phyloP scores from a whole-genome alignment of 1,140 invertebrate genomes.

The Temnothorax nylanderi region DNA sequence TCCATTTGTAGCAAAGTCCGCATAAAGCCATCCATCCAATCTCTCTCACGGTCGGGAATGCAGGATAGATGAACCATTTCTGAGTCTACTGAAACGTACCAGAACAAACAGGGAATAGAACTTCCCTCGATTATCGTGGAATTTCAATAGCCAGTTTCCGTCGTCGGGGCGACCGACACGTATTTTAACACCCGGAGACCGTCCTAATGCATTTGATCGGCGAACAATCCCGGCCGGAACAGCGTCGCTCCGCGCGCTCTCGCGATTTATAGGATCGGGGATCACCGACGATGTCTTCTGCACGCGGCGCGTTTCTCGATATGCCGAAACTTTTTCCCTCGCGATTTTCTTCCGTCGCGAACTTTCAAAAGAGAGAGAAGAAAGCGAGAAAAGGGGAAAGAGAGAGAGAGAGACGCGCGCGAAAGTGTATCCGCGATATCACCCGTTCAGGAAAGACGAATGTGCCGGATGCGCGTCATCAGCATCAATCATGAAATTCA shows the following conservation, averaged over 20 bases:
- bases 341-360: conserved; percentile 2
- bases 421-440: conserved; percentile 12
- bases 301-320: conserved; percentile 11
- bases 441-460: conserved; percentile 20
- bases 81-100: conserved; percentile 35
- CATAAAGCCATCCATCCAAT: conserved; percentile 30
- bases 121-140: conserved; percentile 54
- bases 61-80: conserved; percentile 39
- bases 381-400: neutral
- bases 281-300: conserved; percentile 8
- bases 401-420: neutral
- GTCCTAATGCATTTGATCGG: conserved; percentile 52
- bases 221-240: conserved; percentile 49
- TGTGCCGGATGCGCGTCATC: conserved; percentile 26
- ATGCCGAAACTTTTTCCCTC: conserved; percentile 14
- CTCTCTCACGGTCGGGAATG: conserved; percentile 23
- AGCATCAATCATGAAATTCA: conserved; percentile 57
- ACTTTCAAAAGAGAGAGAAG: neutral
- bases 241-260: neutral
- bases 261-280: conserved; percentile 39
- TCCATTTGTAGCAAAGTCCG: conserved; percentile 3
- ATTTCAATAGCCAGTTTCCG: conserved; percentile 59
- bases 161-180: conserved; percentile 32
- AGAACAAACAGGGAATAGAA: conserved; percentile 50
- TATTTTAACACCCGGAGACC: conserved; percentile 32